These are phyloP conservation scores for Holothuria scabra DNA, from an alignment of 53 echinoderm and acorn worm species.

Conservation along the genomic window DNA sequence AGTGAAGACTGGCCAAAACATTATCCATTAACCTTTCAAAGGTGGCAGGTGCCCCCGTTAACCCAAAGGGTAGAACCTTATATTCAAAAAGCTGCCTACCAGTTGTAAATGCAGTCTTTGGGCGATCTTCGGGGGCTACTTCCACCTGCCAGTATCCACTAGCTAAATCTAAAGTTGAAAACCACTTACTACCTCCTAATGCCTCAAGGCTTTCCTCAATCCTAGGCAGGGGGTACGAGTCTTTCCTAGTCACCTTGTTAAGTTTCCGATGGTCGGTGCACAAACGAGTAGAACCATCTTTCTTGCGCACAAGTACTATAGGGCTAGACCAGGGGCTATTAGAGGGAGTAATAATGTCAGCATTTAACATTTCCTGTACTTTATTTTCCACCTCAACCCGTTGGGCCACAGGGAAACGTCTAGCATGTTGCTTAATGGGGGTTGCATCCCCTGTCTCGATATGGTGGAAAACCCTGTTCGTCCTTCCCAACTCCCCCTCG, in stretches of 20 bases:
- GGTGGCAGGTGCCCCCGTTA: slow-evolving; percentile 8
- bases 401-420: neutral
- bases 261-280: slow-evolving; percentile 5
- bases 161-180: slow-evolving; percentile 2
- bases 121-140: slow-evolving; percentile 14
- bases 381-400: neutral
- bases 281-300: neutral
- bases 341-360: slow-evolving; percentile 5
- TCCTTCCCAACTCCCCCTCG: neutral
- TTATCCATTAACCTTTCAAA: slow-evolving; percentile 17
- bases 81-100: slow-evolving; percentile 23
- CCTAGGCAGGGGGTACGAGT: slow-evolving; percentile 16
- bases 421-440: slow-evolving; percentile 14
- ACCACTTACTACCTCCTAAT: slow-evolving; percentile 5
- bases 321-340: neutral
- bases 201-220: slow-evolving; percentile 26
- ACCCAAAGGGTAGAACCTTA: slow-evolving; percentile 7
- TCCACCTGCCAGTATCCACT: slow-evolving; percentile 37
- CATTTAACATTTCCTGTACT: neutral
- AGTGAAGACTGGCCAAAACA: neutral
- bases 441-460: slow-evolving; percentile 11
- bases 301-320: slow-evolving; percentile 3
- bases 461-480: slow-evolving; percentile 8
- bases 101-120: slow-evolving; percentile 22
- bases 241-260: neutral